These are phyloP conservation scores for Dysidea cf. avara DNA, from an alignment of 37 sponge, comb jelly and placozoan genomes.

Conservation along the genomic window DNA sequence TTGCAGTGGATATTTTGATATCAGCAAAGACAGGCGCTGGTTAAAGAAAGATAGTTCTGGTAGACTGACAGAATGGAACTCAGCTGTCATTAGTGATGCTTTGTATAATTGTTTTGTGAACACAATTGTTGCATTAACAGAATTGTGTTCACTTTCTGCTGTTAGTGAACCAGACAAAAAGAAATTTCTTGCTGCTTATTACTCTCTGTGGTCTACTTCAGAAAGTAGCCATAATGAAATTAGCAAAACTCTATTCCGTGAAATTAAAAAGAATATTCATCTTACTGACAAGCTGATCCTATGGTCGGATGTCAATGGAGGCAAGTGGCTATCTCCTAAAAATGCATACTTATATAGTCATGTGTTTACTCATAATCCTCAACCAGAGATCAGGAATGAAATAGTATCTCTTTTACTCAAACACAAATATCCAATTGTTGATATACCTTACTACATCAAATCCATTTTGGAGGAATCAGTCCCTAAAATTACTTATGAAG, in stretches of 20 bases:
- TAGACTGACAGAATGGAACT: constrained; percentile 47
- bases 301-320: constrained; percentile 41
- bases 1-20: constrained; percentile 57
- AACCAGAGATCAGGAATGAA: constrained; percentile 11
- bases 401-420: constrained; percentile 24
- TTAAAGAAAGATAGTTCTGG: constrained; percentile 13
- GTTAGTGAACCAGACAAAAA: background rate
- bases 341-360: constrained; percentile 23
- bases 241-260: background rate
- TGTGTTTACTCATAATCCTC: background rate
- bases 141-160: background rate
- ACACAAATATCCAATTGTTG: constrained; percentile 2
- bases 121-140: constrained; percentile 28
- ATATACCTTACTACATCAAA: constrained; percentile 5
- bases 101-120: constrained; percentile 32
- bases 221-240: background rate
- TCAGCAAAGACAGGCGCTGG: constrained; percentile 46
- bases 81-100: constrained; percentile 25
- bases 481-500: constrained; percentile 3
- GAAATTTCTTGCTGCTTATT: constrained; percentile 34
- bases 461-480: background rate
- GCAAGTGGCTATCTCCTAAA: constrained; percentile 40
- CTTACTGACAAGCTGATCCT: background rate
- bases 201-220: constrained; percentile 33
- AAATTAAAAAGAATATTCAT: background rate